Evolutionary conservation across 2,888 invertebrate species (phyloP), one percentile per base, ranked within the genome.

Genomic region (Monopis laevigella): DNA sequence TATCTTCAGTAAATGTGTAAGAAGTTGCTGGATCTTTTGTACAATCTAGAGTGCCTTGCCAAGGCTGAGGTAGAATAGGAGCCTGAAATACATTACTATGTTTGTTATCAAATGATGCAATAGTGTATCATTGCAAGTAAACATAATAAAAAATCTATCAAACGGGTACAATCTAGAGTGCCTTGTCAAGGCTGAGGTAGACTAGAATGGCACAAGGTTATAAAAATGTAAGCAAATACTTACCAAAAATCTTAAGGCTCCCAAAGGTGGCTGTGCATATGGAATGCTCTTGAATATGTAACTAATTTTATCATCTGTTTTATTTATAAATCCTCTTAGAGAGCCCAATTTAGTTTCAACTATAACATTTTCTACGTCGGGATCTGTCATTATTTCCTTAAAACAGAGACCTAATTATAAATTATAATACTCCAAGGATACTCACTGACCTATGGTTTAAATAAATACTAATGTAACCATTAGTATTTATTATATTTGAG

Each of bases 231-330:
- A 28, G 6, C 4, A 32, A n/a, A 5, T 21, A 36, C 67, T 63
- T 58, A 77, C 72, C 62, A 65, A 49, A 51, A 77, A 75, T 48
- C 78, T 55, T 40, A 78, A 53, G 10, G 48, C 46, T 8, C 65
- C 72, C 19, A 69, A 10, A 12, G 78, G 78, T 42, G 78, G 74
- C 45, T 61, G 65, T 3, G 73, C 78, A 48, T 71, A 80, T 1
- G 77, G 78, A 35, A 80, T 73, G 42, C 59, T 55, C 45, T 64
- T 66, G 47, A 75, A 80, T 48, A 55, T 67, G 45, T 65, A 71
- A 42, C 56, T 65, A n/a, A 49, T 59, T 39, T 52, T 51, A 13
- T 58, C 52, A 35, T 62, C 54, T 27, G 42, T 54, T 52, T 49
- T 58, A 2, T 69, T 63, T 39, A 61, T 48, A 44, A 48, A 59